Evolutionary conservation across 2,888 invertebrate species (phyloP), one percentile per base, ranked within the genome.

Genomic region (Tenthredo livida): DNA sequence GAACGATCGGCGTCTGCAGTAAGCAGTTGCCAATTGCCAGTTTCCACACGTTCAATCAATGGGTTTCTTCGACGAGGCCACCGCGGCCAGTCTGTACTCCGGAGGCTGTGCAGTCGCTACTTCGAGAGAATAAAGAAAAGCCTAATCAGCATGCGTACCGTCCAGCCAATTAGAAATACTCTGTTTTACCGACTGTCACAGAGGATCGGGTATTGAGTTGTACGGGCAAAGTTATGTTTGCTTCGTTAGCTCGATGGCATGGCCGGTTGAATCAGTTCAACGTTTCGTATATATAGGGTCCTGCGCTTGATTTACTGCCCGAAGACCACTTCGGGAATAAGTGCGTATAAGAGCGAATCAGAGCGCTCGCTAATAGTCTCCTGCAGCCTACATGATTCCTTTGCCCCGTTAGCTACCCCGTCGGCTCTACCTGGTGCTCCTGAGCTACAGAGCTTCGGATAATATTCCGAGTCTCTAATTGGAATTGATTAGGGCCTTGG

Each of bases 161-260:
- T 90, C 89, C 90, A 92, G 91, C 92, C 92, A 92, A 93, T 93
- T 92, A 92, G 92, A 92, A 92, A 92, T 91, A 91, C 90, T 91
- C 93, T 93, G 93, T 92, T 92, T 93, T 93, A 93, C 92, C 92
- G 91, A 93, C 93, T 92, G 92, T 92, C 92, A 92, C 91, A 89
- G 90, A 84, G 89, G 89, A 90, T 90, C 90, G 91, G 88, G 90
- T 92, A 93, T 93, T 93, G 92, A 93, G 93, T 92, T 92, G 93
- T 93, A 93, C 92, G 92, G 91, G 91, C 90, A 92, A 91, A 93
- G 92, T 92, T 92, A 92, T 92, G 92, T 92, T 91, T 89, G 90
- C 91, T 92, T 93, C 93, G 93, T 93, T 93, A 93, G 91, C 88
- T 87, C 86, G 80, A 82, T 85, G 61, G 77, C 84, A 65, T 54